Evolutionary conservation across 2,113 vertebrate genomes (phyloP).

Genomic region (Anoura caudifer): DNA sequence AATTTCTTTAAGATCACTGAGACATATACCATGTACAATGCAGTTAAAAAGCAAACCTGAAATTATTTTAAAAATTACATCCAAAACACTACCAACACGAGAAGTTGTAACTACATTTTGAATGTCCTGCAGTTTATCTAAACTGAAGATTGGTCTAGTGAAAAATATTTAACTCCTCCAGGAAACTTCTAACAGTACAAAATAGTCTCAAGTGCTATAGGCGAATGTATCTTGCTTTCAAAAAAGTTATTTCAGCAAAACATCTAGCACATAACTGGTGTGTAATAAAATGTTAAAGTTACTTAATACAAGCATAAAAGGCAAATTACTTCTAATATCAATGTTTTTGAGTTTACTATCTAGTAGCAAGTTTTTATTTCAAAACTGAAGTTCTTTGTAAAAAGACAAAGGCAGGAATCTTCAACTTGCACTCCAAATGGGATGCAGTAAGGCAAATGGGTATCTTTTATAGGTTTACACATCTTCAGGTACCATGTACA

Average conservation of each 20-base stretch:
- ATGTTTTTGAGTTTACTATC: not conserved
- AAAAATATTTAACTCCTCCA: not conserved
- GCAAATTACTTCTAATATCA: not conserved
- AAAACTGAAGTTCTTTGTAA: not conserved
- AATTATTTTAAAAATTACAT: not conserved
- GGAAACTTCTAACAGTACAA: not conserved
- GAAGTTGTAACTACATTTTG: not conserved
- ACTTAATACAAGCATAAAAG: not conserved
- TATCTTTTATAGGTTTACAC: not conserved
- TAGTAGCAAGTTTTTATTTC: conserved; percentile 9
- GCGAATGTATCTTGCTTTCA: not conserved
- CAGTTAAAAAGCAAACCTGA: conserved; percentile 14
- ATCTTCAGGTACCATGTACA: not conserved
- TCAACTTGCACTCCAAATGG: not conserved
- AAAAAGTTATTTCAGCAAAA: conserved; percentile 4
- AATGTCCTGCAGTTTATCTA: not conserved
- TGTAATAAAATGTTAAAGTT: conserved; percentile 11
- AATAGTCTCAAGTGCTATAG: not conserved
- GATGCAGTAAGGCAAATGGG: not conserved
- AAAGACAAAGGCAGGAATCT: conserved; percentile 3
- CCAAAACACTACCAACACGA: not conserved
- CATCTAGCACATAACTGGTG: not conserved
- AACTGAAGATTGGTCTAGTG: not conserved
- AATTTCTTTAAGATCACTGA: not conserved
- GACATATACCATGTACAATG: not conserved